These are phyloP conservation scores for Andinoacara biseriatus DNA, from an alignment of 2,113 vertebrate genomes.

Conservation along the genomic window DNA sequence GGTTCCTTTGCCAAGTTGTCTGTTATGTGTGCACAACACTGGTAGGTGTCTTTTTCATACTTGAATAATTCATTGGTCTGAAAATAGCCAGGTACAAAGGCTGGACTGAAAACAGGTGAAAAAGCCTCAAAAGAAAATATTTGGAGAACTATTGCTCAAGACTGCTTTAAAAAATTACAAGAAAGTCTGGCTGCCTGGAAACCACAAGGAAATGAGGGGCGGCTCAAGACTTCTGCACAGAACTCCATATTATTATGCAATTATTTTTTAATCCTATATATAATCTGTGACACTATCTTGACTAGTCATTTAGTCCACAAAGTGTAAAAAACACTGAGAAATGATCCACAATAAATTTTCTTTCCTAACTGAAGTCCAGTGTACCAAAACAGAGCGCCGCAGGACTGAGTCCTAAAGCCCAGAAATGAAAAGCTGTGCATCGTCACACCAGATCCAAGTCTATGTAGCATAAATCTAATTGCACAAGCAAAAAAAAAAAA, in stretches of 20 bases:
- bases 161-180: neutral
- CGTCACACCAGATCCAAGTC: neutral
- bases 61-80: neutral
- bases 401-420: neutral
- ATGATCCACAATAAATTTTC: neutral
- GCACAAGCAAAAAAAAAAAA: no score
- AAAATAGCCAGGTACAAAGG: neutral
- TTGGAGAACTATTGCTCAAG: neutral
- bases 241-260: neutral
- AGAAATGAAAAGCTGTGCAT: neutral
- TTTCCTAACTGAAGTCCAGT: constrained; percentile 1
- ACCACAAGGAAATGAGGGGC: neutral
- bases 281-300: neutral
- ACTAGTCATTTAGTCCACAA: neutral
- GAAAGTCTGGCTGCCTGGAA: neutral
- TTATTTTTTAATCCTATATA: neutral
- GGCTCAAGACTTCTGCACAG: neutral
- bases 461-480: no score
- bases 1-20: neutral
- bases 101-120: neutral
- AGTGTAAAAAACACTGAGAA: neutral
- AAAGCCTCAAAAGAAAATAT: neutral
- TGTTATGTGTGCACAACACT: neutral
- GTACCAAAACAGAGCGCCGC: neutral
- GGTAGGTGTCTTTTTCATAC: neutral